These are phyloP conservation scores for Diphyllodes magnificus DNA, from an alignment of 2,113 vertebrate genomes.

Conservation along the genomic window DNA sequence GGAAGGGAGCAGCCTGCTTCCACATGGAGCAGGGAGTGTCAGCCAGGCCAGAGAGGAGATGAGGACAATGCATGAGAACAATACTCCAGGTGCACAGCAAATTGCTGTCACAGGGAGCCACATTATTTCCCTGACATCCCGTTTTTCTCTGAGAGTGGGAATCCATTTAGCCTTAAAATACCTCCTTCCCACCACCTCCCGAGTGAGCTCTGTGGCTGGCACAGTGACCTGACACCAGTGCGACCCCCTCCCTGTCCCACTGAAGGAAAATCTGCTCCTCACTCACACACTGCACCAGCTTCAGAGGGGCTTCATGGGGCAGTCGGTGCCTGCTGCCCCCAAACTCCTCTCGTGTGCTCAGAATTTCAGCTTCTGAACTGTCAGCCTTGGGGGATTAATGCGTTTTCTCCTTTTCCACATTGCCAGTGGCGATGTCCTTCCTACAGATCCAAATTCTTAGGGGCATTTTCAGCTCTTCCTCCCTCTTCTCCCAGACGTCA, in stretches of 20 bases:
- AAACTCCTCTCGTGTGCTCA: background rate
- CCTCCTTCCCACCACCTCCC: background rate
- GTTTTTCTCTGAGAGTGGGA: background rate
- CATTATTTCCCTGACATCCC: background rate
- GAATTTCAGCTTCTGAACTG: background rate
- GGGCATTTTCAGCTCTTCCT: slow-evolving; percentile 47
- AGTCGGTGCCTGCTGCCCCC: background rate
- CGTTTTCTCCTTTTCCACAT: background rate
- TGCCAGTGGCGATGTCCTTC: slow-evolving; percentile 31
- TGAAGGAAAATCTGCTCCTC: background rate
- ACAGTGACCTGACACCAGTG: background rate
- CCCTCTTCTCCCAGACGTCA: background rate
- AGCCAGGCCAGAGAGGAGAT: background rate
- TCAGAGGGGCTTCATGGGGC: background rate
- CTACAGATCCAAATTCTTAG: background rate
- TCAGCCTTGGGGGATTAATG: background rate
- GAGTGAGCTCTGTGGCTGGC: background rate
- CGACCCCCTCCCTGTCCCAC: background rate
- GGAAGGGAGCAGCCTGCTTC: background rate
- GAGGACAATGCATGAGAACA: background rate
- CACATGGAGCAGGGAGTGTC: background rate
- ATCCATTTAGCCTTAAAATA: background rate
- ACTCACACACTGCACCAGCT: accelerated
- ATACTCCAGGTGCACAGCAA: background rate
- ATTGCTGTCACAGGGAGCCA: background rate